phyloP scores from a whole-genome alignment of 1,140 invertebrate genomes.

The Cydia splendana region DNA sequence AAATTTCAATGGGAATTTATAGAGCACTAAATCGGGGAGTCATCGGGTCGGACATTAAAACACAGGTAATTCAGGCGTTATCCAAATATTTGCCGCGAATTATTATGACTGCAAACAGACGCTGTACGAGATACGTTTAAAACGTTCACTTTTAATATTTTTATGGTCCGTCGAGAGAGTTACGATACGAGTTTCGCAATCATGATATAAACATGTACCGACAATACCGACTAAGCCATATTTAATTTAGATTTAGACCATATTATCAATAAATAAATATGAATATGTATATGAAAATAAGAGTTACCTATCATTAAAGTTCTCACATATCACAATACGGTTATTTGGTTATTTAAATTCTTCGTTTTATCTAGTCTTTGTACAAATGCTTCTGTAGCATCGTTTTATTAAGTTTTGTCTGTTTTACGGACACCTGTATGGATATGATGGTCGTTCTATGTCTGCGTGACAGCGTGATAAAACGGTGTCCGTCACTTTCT shows the following conservation, averaged over 20 bases:
- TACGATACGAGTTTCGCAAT: not conserved
- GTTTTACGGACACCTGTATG: too few relatives aligned
- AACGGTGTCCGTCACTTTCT: too few relatives aligned
- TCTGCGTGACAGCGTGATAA: too few relatives aligned
- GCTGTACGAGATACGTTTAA: conserved; percentile 23
- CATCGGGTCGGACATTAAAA: conserved; percentile 35
- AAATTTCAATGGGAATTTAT: conserved; percentile 59
- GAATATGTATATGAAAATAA: too few relatives aligned
- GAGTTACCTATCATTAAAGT: too few relatives aligned
- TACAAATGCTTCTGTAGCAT: too few relatives aligned
- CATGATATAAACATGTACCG: not conserved
- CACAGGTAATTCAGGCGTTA: conserved; percentile 33
- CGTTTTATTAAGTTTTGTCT: too few relatives aligned
- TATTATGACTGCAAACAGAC: conserved; percentile 33
- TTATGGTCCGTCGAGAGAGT: conserved; percentile 5
- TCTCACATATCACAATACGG: too few relatives aligned
- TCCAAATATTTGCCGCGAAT: conserved; percentile 26
- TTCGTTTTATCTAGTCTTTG: too few relatives aligned
- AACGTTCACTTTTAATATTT: conserved; percentile 18
- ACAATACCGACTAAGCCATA: not conserved
- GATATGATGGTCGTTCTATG: too few relatives aligned
- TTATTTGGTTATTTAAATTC: too few relatives aligned
- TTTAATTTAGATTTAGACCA: not conserved
- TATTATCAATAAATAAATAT: not conserved
- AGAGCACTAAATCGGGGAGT: conserved; percentile 47